phyloP scores from a whole-genome alignment of 2,888 invertebrate species.

The Fragum fragum region DNA sequence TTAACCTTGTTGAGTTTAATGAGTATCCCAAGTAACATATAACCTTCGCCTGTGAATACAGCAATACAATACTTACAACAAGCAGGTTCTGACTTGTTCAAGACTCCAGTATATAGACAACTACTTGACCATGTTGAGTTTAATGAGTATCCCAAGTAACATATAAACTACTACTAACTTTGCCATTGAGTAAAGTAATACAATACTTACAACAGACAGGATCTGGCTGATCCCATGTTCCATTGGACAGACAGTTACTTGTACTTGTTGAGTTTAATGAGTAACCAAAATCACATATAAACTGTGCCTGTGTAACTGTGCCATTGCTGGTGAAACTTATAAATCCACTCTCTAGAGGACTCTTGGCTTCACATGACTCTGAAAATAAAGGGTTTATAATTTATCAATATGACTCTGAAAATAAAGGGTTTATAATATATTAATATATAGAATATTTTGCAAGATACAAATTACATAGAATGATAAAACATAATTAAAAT shows the following conservation, averaged over 20 bases:
- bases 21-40: conserved; percentile 40
- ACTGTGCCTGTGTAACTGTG: conserved; percentile 32
- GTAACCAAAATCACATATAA: conserved; percentile 41
- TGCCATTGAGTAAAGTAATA: conserved; percentile 22
- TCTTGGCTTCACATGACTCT: conserved; percentile 37
- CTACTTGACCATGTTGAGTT: conserved; percentile 23
- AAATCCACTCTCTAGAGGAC: conserved; percentile 37
- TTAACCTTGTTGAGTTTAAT: conserved; percentile 24
- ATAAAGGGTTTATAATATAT: too few relatives aligned
- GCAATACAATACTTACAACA: conserved; percentile 48
- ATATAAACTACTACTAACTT: conserved; percentile 31
- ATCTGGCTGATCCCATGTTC: conserved; percentile 43
- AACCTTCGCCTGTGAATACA: neutral
- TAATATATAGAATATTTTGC: too few relatives aligned
- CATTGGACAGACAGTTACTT: conserved; percentile 34
- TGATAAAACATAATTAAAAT: too few relatives aligned
- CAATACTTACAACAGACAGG: conserved; percentile 52
- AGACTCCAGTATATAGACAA: conserved; percentile 36
- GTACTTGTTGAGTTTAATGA: conserved; percentile 27
- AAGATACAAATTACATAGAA: too few relatives aligned
- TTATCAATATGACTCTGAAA: too few relatives aligned
- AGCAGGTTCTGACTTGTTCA: conserved; percentile 45
- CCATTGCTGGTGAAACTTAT: conserved; percentile 44
- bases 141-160: conserved; percentile 38
- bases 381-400: neutral